A percentile compares a stretch with the other conserved stretches of the same genome.
These are phyloP conservation scores for Homarus gammarus DNA, from an alignment of 2,888 invertebrate species.

Conservation along the genomic window DNA sequence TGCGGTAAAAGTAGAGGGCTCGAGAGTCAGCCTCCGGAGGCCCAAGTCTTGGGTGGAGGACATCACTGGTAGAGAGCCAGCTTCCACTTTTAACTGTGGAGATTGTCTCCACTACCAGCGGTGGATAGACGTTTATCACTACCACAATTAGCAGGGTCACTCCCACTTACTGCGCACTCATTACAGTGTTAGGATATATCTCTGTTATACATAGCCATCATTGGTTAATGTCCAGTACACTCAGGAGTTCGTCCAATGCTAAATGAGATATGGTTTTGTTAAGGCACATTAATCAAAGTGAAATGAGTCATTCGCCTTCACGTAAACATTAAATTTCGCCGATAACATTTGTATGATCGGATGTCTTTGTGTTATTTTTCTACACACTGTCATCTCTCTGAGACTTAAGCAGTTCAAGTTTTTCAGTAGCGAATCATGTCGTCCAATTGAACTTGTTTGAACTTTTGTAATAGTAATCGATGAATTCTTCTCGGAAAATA, in stretches of 20 bases:
- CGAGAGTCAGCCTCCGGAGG: neutral
- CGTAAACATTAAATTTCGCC: neutral
- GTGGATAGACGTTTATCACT: no score
- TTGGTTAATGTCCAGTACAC: neutral
- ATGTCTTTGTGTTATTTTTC: neutral
- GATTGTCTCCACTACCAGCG: neutral
- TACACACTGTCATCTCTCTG: neutral
- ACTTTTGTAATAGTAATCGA: neutral
- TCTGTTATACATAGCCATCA: no score
- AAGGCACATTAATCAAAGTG: neutral
- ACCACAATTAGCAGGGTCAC: neutral
- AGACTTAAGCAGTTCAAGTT: neutral
- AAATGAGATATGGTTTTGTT: neutral
- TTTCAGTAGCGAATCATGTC: neutral
- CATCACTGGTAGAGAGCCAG: conserved; percentile 9
- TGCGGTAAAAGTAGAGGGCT: conserved; percentile 26
- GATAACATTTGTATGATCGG: neutral
- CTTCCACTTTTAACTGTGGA: neutral
- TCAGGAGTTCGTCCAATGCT: neutral
- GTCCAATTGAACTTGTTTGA: neutral
- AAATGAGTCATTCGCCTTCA: neutral
- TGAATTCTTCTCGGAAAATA: neutral
- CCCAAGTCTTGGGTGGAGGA: neutral
- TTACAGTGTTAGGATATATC: neutral
- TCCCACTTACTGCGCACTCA: neutral